A percentile compares a stretch with the other conserved stretches of the same genome.
These are phyloP conservation scores for Sinocyclocheilus anshuiensis DNA, from an alignment of 2,113 vertebrate genomes.

Conservation along the genomic window DNA sequence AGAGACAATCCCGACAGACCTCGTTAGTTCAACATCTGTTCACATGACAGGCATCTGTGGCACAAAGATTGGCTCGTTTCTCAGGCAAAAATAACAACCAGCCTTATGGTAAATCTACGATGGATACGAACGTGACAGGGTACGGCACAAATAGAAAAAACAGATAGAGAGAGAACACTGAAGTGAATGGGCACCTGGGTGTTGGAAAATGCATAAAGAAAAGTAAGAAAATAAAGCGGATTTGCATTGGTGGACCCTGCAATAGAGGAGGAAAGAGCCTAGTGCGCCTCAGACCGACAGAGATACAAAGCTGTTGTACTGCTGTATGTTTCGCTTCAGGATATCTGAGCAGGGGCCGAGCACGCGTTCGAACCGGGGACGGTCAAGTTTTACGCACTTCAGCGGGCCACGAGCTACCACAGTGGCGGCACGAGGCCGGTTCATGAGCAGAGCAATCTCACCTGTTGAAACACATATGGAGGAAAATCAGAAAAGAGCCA, in stretches of 20 bases:
- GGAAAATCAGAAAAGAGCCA: not conserved
- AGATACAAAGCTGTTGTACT: conserved; percentile 99
- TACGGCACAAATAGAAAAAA: conserved; percentile 61
- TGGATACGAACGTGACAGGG: conserved; percentile 43
- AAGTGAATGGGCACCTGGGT: conserved; percentile 72
- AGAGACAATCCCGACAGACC: conserved; percentile 12
- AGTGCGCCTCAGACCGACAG: conserved; percentile 82
- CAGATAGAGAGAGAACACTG: conserved; percentile 70
- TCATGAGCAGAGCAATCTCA: conserved; percentile 98
- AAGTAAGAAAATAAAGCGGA: conserved; percentile 68
- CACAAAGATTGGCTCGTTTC: conserved; percentile 35
- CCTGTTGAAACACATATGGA: conserved; percentile 70
- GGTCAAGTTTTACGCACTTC: conserved; percentile 98
- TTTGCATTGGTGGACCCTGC: conserved; percentile 72
- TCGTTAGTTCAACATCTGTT: conserved; percentile 29
- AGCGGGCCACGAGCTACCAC: conserved; percentile 94
- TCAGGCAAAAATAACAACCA: conserved; percentile 7
- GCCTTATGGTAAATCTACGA: conserved; percentile 19
- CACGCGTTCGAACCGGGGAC: conserved; percentile 62
- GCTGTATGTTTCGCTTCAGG: conserved; percentile 98
- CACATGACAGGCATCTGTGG: conserved; percentile 33
- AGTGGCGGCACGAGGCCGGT: conserved; percentile 97
- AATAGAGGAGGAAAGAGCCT: conserved; percentile 65
- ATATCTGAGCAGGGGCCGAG: conserved; percentile 98
- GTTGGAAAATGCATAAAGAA: conserved; percentile 34